A percentile compares a stretch with the other conserved stretches of the same genome.
Conservation (phyloP, 2,888 invertebrate species). For the Neoscelio sp. region DNA sequence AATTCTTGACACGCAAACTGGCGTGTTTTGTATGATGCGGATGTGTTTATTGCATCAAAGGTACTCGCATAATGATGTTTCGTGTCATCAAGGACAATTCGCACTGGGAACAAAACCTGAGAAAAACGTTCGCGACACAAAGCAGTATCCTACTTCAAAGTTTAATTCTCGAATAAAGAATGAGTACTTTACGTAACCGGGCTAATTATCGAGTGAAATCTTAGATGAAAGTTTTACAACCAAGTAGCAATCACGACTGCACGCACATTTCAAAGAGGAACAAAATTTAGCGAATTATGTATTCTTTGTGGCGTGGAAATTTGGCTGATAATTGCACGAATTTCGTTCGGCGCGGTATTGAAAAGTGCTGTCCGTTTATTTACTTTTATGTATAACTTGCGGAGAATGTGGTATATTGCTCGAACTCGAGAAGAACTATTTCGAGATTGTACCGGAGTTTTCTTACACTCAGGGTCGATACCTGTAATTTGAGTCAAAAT, state of each 20-base stretch:
- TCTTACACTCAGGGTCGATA: background rate
- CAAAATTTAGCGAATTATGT: constrained; percentile 4
- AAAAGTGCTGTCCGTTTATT: constrained; percentile 27
- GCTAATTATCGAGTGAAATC: constrained; percentile 40
- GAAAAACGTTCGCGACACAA: constrained; percentile 31
- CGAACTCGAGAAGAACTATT: constrained; percentile 10
- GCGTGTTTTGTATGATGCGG: constrained; percentile 47
- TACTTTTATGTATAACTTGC: constrained; percentile 16
- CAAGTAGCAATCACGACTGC: constrained; percentile 11
- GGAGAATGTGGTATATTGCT: constrained; percentile 8
- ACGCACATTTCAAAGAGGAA: constrained; percentile 5
- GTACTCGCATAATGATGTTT: constrained; percentile 35
- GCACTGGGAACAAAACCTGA: constrained; percentile 38
- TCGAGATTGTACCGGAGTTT: constrained; percentile 12
- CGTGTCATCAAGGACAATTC: constrained; percentile 56
- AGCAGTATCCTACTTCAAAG: background rate
- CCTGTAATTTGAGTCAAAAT: background rate
- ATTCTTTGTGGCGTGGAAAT: constrained; percentile 4
- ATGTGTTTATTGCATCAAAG: constrained; percentile 57
- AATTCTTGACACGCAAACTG: constrained; percentile 56
- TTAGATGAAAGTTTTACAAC: constrained; percentile 11
- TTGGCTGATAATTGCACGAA: constrained; percentile 29
- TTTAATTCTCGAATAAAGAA: constrained; percentile 28
- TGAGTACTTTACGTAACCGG: constrained; percentile 3
- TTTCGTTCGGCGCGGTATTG: constrained; percentile 1